Base-by-base conservation (phyloP, 2,888 invertebrate genomes). In the Drosophila algonquin region DNA sequence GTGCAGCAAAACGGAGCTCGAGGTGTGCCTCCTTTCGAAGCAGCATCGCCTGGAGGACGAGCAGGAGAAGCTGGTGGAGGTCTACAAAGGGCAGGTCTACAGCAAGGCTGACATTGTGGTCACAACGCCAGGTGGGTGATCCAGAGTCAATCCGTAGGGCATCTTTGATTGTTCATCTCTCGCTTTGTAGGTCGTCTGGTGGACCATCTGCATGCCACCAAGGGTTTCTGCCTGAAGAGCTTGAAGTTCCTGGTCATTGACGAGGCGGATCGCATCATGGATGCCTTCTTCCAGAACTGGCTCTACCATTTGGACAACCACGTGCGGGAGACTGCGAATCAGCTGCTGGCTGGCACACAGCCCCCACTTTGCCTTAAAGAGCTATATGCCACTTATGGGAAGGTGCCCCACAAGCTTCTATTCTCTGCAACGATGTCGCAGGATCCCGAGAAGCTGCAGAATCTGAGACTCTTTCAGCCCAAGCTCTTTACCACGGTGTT, bases 401-500 rank as follows among this genome's bases (percentile, higher is more conserved):
- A 68, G n/a, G 89, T 90, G 60, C 95, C 96, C 2, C 99, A 99
- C 82, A 99, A 99, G 91, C 93, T 99, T 53, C 93, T 99, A 2
- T 98, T 99, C 90, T 99, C 99, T n/a, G 99, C 99, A 6, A 99
- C 99, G 2, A 93, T 99, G 16, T 97, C 98, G 0, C 97, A 98
- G 90, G 98, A 99, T 93, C 98, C 99, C 0, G 99, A 99, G 92
- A 97, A 98, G 91, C 93, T 99, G 55, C 96, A 98, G 87, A 95
- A 95, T 77, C 94, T 99, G 90, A 95, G 96, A 14, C 93, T 99
- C 7, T 98, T 98, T 89, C 96, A 97, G 90, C 99, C 99, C 0
- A 96, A 96, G 91, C 93, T 99, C 7, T 98, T 98, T 91, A 97
- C 97, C 18, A 95, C 96, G 0, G 94, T 95, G 5, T 90, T 93